phyloP scores from a whole-genome alignment of 2,797 vertebrate genomes.

The Masticophis lateralis region DNA sequence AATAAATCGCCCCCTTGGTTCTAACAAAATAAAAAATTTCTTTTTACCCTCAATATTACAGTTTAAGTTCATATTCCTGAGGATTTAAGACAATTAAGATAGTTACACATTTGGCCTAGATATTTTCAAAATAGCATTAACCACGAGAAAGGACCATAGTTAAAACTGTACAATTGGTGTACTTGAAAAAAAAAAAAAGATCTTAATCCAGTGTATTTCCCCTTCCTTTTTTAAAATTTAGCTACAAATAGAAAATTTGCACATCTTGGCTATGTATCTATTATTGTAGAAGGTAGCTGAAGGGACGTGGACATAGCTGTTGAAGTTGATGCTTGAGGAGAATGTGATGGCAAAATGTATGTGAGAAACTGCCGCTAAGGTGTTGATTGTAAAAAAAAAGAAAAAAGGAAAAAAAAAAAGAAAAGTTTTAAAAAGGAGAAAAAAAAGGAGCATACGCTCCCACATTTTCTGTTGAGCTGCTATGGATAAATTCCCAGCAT shows the following conservation, averaged over 20 bases:
- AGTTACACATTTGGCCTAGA: constrained; percentile 51
- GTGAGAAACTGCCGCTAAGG: constrained; percentile 79
- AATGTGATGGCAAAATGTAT: constrained; percentile 77
- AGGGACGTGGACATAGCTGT: constrained; percentile 71
- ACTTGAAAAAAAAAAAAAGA: constrained; percentile 67
- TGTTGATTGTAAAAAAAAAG: constrained; percentile 81
- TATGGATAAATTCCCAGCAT: constrained; percentile 89
- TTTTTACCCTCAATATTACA: constrained; percentile 59
- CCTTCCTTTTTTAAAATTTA: constrained; percentile 52
- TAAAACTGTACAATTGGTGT: constrained; percentile 61
- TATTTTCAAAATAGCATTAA: constrained; percentile 47
- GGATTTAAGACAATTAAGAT: constrained; percentile 50
- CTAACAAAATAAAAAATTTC: constrained; percentile 32
- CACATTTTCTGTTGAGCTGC: constrained; percentile 82
- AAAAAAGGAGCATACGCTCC: constrained; percentile 79
- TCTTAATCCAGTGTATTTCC: constrained; percentile 65
- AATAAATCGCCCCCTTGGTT: constrained; percentile 66
- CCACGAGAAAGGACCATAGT: constrained; percentile 63
- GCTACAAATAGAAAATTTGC: constrained; percentile 86
- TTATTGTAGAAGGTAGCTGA: constrained; percentile 73
- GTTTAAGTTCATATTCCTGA: constrained; percentile 53
- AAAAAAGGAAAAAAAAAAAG: constrained; percentile 65
- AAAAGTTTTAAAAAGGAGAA: constrained; percentile 56
- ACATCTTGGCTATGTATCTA: constrained; percentile 82
- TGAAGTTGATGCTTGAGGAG: constrained; percentile 74